Evolutionary conservation across 2,888 invertebrate genomes (phyloP), one percentile per base, ranked within the genome.

Genomic region (Imbricaverruca yamaguchii): DNA sequence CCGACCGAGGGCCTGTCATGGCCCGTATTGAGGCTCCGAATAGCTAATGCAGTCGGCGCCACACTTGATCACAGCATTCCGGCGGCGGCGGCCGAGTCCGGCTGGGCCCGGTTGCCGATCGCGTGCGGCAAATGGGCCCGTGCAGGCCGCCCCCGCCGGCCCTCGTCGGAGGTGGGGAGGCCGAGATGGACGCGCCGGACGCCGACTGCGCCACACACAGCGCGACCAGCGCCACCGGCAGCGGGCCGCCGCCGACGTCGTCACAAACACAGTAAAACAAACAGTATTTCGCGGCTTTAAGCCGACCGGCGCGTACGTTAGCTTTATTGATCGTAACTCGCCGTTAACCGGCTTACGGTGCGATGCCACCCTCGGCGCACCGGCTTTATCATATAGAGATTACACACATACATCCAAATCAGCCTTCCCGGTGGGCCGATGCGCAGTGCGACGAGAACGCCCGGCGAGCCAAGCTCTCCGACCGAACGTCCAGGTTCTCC

Each of bases 331-430:
- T 15, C 74, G 74, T 74, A 74, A 74, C 74, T 74, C 21, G 74
- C 74, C 25, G 74, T 74, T 74, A 74, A 53, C n/a, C 74, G 74
- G 74, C 15, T 74, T 74, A 74, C 74, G 11, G 25, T 9, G 53
- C 53, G 15, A 74, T 74, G 53, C 74, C 74, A 74, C 74, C 74
- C 74, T 21, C 18, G 25, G 53, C 12, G 74, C 53, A 74, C 74
- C 3, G 7, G 74, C 23, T 39, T 53, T 74, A 74, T 74, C 74
- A 74, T 74, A 74, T 15, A 53, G 8, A 53, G 74, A 74, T 74
- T 74, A 74, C 74, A 74, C 74, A 74, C 74, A 74, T 74, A 74
- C 53, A 74, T 74, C 74, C 74, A 74, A 74, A 74, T 74, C 74
- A 74, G 74, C 25, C 13, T 53, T 53, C 18, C 23, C 53, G 11